Conservation (phyloP, 2,888 invertebrate genomes). For the Lasioglossum vierecki region DNA sequence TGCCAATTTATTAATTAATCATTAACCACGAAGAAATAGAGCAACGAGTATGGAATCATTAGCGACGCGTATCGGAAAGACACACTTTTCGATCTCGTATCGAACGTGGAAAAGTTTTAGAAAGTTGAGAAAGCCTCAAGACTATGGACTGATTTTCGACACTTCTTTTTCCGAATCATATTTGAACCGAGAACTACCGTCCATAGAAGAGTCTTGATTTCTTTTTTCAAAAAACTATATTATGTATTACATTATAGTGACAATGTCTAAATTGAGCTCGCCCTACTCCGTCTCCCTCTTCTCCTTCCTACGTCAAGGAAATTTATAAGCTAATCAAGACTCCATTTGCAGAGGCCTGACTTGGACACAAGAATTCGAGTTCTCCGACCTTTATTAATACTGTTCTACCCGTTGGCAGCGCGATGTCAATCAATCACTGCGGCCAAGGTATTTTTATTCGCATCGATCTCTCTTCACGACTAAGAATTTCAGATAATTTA, state of each 20-base stretch:
- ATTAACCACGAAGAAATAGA: neutral
- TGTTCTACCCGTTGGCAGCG: neutral
- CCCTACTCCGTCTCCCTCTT: neutral
- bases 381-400: neutral
- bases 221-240: neutral
- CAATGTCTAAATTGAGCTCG: neutral
- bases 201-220: neutral
- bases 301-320: neutral
- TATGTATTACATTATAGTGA: neutral
- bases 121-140: neutral
- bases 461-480: neutral
- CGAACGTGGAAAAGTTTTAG: conserved; percentile 4
- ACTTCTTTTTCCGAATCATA: neutral
- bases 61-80: neutral
- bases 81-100: neutral
- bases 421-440: neutral
- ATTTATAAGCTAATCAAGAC: neutral
- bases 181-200: neutral
- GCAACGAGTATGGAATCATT: neutral
- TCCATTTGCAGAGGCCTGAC: neutral
- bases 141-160: neutral
- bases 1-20: neutral
- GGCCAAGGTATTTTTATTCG: neutral
- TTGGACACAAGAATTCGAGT: neutral
- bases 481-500: neutral